A percentile compares a stretch with the other conserved stretches of the same genome.
These are phyloP conservation scores for Wasmannia auropunctata DNA, from an alignment of 1,140 invertebrate species.

Conservation along the genomic window DNA sequence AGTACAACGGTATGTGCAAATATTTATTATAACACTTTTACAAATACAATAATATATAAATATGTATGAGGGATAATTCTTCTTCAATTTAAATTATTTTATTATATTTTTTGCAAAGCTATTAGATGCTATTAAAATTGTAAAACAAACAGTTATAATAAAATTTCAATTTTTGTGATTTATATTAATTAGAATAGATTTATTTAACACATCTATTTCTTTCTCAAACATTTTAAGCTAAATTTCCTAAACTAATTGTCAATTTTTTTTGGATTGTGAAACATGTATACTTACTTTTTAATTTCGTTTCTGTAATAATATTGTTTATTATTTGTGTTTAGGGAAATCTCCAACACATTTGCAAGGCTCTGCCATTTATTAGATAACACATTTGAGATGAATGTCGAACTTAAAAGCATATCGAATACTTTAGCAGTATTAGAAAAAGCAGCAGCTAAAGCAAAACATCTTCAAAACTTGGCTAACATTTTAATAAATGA, in stretches of 20 bases:
- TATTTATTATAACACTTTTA: neutral
- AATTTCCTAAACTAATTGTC: neutral
- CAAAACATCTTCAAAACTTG: constrained; percentile 96
- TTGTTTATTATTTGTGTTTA: constrained; percentile 80
- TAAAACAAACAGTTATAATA: neutral
- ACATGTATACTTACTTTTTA: neutral
- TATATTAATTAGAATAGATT: neutral
- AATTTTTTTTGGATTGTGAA: neutral
- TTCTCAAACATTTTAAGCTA: neutral
- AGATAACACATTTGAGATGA: constrained; percentile 96
- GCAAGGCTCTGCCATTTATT: constrained; percentile 96
- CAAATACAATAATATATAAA: neutral
- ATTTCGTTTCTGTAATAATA: neutral
- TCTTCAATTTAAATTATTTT: neutral
- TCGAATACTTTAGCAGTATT: constrained; percentile 90
- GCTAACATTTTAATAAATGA: constrained; percentile 96
- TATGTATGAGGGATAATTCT: neutral
- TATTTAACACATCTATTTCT: neutral
- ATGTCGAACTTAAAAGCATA: constrained; percentile 91
- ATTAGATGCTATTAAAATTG: neutral
- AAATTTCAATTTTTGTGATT: neutral
- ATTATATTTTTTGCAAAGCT: neutral
- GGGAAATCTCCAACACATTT: constrained; percentile 96
- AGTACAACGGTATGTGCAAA: constrained; percentile 95
- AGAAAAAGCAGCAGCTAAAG: constrained; percentile 88